phyloP scores from a whole-genome alignment of 2,888 invertebrate genomes.

The Mycalesis mineus region DNA sequence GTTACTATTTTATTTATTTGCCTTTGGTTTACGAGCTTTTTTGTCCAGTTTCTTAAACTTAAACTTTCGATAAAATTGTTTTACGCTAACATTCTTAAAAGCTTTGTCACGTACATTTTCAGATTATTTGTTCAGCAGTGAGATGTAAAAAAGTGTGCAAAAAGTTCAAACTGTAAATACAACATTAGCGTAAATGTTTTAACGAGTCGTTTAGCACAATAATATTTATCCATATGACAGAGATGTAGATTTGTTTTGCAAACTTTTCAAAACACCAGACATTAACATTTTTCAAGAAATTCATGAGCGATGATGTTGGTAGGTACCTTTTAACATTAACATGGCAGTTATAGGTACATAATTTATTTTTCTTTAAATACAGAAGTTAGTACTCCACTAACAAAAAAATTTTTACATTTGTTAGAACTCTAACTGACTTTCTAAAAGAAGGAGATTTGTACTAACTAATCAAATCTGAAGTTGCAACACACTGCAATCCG shows the following conservation, averaged over 20 bases:
- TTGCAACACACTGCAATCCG: too few species aligned
- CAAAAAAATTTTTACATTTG: too few species aligned
- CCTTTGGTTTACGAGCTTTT: too few species aligned
- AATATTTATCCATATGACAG: constrained; percentile 1
- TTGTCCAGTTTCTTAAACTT: too few species aligned
- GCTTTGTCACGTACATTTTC: not conserved
- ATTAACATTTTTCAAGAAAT: not conserved
- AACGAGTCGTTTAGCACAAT: not conserved
- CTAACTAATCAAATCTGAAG: too few species aligned
- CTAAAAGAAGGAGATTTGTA: too few species aligned
- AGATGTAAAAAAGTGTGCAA: not conserved
- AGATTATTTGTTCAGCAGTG: not conserved
- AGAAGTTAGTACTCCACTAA: too few species aligned
- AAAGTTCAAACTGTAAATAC: not conserved
- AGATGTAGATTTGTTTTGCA: not conserved
- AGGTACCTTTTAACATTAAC: not conserved
- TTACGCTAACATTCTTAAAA: not conserved
- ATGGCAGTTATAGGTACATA: too few species aligned
- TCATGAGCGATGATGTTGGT: not conserved
- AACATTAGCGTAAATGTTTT: not conserved
- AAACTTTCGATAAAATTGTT: not conserved
- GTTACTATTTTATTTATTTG: too few species aligned
- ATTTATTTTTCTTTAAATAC: too few species aligned
- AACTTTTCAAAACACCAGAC: not conserved
- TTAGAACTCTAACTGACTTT: too few species aligned